Base-by-base conservation (phyloP, 2,888 invertebrate species). In the Ptilodon capucinus region DNA sequence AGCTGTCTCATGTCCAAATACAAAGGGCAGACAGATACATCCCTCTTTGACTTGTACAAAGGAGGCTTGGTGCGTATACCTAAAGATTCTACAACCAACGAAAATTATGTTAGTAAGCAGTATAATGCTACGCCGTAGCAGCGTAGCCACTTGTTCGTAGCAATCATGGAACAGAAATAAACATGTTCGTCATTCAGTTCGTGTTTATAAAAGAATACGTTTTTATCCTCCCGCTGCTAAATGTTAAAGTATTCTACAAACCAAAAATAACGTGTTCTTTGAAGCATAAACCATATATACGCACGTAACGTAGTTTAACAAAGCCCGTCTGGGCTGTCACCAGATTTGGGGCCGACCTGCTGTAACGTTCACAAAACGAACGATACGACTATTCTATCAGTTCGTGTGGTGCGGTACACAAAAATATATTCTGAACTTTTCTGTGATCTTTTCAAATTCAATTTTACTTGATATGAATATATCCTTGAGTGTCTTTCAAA, bases 1-100 rank as follows among this genome's bases (percentile, higher is more conserved):
- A 81, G 76, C 75, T 69, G 61, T 65, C 69, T 71, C 73, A 66
- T 60, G 68, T 67, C 59, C 60, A 58, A 57, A 58, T 65, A 74
- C 74, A 79, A 74, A 76, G 71, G 68, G 63, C 60, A 51, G 52
- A 51, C 58, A 45, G 42, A 60, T 49, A 56, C 52, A 41, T 40
- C 54, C 55, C 64, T 64, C 68, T 73, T 75, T 75, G 75, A 72
- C 53, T 54, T 46, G 52, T 54, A 60, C 66, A 68, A 59, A 67
- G 58, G 62, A 57, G 49, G n/a, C n/a, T n/a, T n/a, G n/a, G n/a
- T 2, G 23, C 8, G 23, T 25, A 9, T 7, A 8, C 23, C n/a
- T n/a, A 25, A 25, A 58, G 45, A 44, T 48, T 59, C 66, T 71
- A 69, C 60, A 54, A n/a, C n/a, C n/a, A n/a, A n/a, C n/a, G n/a